Conservation (phyloP, 2,888 invertebrate genomes). For the Drosophila siamana region DNA sequence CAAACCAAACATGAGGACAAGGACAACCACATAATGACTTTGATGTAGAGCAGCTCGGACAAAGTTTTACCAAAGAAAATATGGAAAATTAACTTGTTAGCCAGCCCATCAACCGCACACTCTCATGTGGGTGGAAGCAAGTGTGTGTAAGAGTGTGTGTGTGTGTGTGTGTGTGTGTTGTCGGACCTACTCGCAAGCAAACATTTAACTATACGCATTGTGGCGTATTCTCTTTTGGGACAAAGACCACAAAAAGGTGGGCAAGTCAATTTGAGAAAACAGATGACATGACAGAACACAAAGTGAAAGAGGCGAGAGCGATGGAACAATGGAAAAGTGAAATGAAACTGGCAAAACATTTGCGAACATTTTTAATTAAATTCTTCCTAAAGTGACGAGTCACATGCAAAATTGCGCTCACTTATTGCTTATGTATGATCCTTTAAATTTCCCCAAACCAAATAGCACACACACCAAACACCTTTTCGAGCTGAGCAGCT, state of each 20-base stretch:
- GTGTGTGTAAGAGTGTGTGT: slow-evolving; percentile 13
- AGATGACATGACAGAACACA: slow-evolving; percentile 46
- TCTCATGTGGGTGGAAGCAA: slow-evolving; percentile 32
- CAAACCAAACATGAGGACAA: slow-evolving; percentile 24
- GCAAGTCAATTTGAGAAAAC: slow-evolving; percentile 72
- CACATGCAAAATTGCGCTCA: slow-evolving; percentile 65
- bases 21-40: slow-evolving; percentile 61
- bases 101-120: slow-evolving; percentile 61
- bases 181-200: slow-evolving; percentile 49
- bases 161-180: slow-evolving; percentile 27
- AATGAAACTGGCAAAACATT: slow-evolving; percentile 51
- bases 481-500: slow-evolving; percentile 54
- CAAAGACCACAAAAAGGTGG: slow-evolving; percentile 71
- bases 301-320: neutral
- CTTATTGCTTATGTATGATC: slow-evolving; percentile 1
- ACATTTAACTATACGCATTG: slow-evolving; percentile 65
- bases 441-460: slow-evolving; percentile 13
- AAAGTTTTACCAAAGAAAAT: slow-evolving; percentile 78
- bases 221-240: slow-evolving; percentile 73
- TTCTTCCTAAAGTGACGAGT: slow-evolving; percentile 39
- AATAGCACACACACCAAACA: slow-evolving; percentile 28
- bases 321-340: slow-evolving; percentile 23
- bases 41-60: slow-evolving; percentile 50
- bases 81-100: slow-evolving; percentile 81
- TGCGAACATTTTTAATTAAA: slow-evolving; percentile 71